These are phyloP conservation scores for Pseudopleuronectes americanus DNA, from an alignment of 2,797 vertebrate genomes.

Conservation along the genomic window DNA sequence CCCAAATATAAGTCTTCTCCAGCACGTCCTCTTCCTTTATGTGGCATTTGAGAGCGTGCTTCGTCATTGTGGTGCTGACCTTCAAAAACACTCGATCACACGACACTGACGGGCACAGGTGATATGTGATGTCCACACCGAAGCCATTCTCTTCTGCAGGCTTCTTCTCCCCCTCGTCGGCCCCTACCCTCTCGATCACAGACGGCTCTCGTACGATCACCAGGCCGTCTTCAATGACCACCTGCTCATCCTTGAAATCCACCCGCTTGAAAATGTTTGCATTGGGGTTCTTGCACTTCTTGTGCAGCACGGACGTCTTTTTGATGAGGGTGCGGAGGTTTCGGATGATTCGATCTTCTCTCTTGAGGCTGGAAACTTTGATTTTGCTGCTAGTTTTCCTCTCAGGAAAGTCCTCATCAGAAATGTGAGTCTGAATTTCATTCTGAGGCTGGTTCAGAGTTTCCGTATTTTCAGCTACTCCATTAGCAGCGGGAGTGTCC, in stretches of 20 bases:
- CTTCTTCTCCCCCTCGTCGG: conserved; percentile 18
- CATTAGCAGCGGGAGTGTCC: conserved; percentile 56
- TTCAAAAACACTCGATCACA: conserved; percentile 85
- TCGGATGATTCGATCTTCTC: conserved; percentile 75
- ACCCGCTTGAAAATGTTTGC: conserved; percentile 21
- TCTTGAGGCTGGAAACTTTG: conserved; percentile 56
- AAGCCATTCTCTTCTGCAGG: conserved; percentile 49
- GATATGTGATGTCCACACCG: conserved; percentile 47
- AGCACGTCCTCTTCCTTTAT: conserved; percentile 89
- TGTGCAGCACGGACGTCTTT: conserved; percentile 64
- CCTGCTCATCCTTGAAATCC: conserved; percentile 73
- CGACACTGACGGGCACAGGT: conserved; percentile 86
- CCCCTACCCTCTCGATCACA: conserved; percentile 23
- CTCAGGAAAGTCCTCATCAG: conserved; percentile 5
- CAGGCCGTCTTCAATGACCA: conserved; percentile 64
- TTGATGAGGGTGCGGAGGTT: conserved; percentile 76
- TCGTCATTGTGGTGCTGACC: conserved; percentile 83
- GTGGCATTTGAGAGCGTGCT: conserved; percentile 90
- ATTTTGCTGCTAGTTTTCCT: conserved; percentile 41
- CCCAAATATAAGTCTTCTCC: conserved; percentile 90
- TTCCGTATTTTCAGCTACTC: conserved; percentile 20
- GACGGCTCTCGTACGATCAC: conserved; percentile 55
- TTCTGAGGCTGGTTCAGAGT: conserved; percentile 16
- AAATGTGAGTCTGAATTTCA: conserved; percentile 21
- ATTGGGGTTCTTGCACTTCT: conserved; percentile 54